Conservation (phyloP, 2,113 vertebrate species). For the Cyprinodon tularosa region DNA sequence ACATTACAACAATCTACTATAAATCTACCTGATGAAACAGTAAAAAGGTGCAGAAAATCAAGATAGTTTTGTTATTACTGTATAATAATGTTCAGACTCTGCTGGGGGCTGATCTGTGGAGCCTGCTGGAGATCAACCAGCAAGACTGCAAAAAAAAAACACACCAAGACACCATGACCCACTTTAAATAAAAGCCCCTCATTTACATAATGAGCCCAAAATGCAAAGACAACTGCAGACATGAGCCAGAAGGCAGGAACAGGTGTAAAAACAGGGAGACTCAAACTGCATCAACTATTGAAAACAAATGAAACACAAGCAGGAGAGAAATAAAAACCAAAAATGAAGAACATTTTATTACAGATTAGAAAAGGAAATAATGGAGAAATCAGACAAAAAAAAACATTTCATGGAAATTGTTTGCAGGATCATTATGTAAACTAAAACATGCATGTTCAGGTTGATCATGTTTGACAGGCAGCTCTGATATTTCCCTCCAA, state of each 20-base stretch:
- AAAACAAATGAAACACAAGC: neutral
- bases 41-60: neutral
- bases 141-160: neutral
- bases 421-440: neutral
- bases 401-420: neutral
- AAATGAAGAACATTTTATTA: too few species aligned
- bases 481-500: neutral
- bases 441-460: neutral
- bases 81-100: too few species aligned
- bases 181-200: constrained; percentile 1
- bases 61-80: neutral
- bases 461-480: neutral
- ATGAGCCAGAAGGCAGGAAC: neutral
- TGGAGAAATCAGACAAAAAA: neutral
- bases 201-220: neutral
- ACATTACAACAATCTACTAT: too few species aligned
- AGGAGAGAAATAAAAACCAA: neutral
- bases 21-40: too few species aligned
- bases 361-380: neutral
- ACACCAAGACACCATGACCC: neutral
- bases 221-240: neutral
- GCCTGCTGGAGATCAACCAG: neutral
- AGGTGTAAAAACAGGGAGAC: neutral
- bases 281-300: neutral
- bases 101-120: neutral